Base-by-base conservation (phyloP, 2,888 invertebrate species). In the Hipparchia sbordonii region DNA sequence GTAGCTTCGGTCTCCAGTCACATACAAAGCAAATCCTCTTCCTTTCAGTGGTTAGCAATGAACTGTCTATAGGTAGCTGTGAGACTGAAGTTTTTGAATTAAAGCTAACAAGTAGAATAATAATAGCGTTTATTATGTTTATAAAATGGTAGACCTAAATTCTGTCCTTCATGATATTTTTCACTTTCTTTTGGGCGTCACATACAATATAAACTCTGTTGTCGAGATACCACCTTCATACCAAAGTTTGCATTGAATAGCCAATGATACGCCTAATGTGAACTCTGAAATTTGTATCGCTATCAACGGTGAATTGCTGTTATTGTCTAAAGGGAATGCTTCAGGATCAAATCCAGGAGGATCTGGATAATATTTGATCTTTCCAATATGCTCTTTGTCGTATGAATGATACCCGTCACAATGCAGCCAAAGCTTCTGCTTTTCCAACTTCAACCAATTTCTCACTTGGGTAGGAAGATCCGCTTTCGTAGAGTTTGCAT, bases 341-440 rank as follows among this genome's bases (percentile, higher is more conserved):
- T 76, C 75, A 0, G 90, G 85, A 62, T 91, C 89, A 70, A 89
- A 84, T 6, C 92, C 93, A 1, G 93, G 93, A 0, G 93, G 93
- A 73, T 92, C 77, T 0, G 93, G 93, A 73, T 84, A 88, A 72
- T 93, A 93, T 33, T 79, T 83, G 74, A 93, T 86, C 7, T 56
- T 84, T 0, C 89, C 88, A 68, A 92, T 82, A 75, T 93, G 92
- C 69, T 92, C 91, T 48, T 84, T 86, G 77, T 92, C 93, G 77
- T 90, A 89, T 0, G 87, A 77, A 78, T 90, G 84, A 48, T 80
- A 84, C 0, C 93, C 93, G 3, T 77, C 78, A 75, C 93, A 93
- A 69, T 87, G 82, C 12, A 93, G 69, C 90, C 92, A 92, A 2
- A 90, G 78, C 67, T 82, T 87, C 13, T 82, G 84, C n/a, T 79